phyloP scores from a whole-genome alignment of 1,140 invertebrate species.

The Lordiphosa mommai region DNA sequence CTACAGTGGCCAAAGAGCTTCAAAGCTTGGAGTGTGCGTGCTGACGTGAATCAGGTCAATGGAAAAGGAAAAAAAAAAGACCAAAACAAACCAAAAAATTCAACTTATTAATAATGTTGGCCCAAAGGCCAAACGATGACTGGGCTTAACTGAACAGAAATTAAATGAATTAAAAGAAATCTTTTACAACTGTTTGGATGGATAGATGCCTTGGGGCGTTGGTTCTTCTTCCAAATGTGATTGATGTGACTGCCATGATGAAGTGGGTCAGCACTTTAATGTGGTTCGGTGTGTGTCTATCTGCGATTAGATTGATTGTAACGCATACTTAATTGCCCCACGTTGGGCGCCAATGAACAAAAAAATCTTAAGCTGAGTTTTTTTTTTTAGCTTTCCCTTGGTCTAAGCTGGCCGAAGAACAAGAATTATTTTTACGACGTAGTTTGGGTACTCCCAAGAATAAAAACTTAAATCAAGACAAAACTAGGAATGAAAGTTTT shows the following conservation, averaged over 20 bases:
- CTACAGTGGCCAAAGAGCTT: conserved; percentile 2
- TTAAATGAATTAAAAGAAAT: conserved; percentile 20
- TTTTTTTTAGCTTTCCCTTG: background rate
- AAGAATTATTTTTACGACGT: background rate
- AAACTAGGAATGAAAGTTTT: too few relatives aligned
- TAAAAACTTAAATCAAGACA: too few relatives aligned
- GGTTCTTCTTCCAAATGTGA: background rate
- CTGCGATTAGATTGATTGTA: conserved; percentile 8
- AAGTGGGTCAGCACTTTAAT: conserved; percentile 9
- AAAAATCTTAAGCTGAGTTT: conserved; percentile 1
- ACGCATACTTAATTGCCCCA: conserved; percentile 2
- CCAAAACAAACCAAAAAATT: background rate
- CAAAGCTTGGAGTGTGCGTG: conserved; percentile 4
- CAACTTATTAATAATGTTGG: conserved; percentile 8
- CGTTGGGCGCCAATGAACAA: conserved; percentile 5
- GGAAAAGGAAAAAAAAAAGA: conserved; percentile 4
- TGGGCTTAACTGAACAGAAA: conserved; percentile 6
- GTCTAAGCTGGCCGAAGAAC: background rate
- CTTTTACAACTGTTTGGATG: conserved; percentile 1
- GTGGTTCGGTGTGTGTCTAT: background rate
- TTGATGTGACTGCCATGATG: conserved; percentile 9
- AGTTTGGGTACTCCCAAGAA: background rate
- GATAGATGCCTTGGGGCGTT: background rate
- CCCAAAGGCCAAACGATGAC: conserved; percentile 10
- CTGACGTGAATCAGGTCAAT: conserved; percentile 18